Base-by-base conservation (phyloP, 2,888 invertebrate genomes). In the Campaea margaritaria region DNA sequence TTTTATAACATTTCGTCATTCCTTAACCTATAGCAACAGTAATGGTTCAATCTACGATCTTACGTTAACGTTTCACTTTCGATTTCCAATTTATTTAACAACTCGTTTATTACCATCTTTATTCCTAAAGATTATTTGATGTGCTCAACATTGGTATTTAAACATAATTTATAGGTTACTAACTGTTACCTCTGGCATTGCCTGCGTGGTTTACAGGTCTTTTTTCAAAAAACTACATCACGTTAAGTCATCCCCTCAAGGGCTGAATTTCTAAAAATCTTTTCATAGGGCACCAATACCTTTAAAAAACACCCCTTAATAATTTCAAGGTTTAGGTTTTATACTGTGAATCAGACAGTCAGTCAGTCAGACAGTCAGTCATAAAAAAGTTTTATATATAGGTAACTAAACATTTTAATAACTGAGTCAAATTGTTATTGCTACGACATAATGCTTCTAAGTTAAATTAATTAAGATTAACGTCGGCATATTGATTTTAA, bases 401-500 rank as follows among this genome's bases (percentile, higher is more conserved):
- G 0, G 21, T 21, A 21, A n/a, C n/a, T n/a, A 31, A 31, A 31
- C 5, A 38, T 46, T 64, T 52, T 45, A 54, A 55, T 58, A 31
- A 62, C 44, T 48, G 15, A 28, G 46, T 50, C 12, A 55, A 46
- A 68, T 56, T 46, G 58, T 66, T 58, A 64, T 50, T 27, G 48
- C 48, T 36, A 55, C 54, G 50, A 58, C 55, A 28, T 58, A 43
- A 57, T 41, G 41, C 43, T 57, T 48, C 38, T 41, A 53, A 47
- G 38, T 58, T 62, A 42, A 58, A 62, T 64, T 64, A 68, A 68
- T 65, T 60, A 60, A 44, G 65, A 68, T 65, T 60, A 60, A 46
- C 31, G 15, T 14, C 39, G 28, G 39, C 48, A 58, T 62, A 68
- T 68, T 65, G 68, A 66, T 58, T 68, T 62, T 65, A 51, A 69